Evolutionary conservation across 2,797 vertebrate genomes (phyloP).

Genomic region (Perodicticus potto): DNA sequence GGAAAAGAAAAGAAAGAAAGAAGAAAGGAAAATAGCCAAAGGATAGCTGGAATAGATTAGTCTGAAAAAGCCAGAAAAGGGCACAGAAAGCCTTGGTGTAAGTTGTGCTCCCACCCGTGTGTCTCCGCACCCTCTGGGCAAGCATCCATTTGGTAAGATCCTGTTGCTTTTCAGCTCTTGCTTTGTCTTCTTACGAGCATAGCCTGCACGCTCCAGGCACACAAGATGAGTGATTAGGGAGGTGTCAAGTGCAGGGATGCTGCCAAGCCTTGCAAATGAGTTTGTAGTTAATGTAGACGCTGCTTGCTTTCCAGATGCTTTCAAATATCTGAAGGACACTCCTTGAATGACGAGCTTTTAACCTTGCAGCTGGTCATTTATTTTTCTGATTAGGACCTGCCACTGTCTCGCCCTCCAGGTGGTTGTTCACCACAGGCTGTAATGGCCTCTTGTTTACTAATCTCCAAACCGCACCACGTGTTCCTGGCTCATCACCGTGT

Average conservation of each 20-base stretch:
- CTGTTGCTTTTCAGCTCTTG: neutral
- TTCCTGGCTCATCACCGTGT: neutral
- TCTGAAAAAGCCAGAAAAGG: neutral
- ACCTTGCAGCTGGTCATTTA: conserved; percentile 72
- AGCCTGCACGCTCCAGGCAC: neutral
- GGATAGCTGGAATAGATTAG: neutral
- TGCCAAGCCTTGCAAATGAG: conserved; percentile 66
- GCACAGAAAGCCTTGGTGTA: neutral
- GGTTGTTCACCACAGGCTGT: neutral
- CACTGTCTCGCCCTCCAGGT: conserved; percentile 60
- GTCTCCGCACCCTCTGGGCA: neutral
- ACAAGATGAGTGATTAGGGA: conserved; percentile 63
- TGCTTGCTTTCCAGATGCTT: conserved; percentile 70
- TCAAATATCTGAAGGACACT: conserved; percentile 68
- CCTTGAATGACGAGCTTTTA: conserved; percentile 68
- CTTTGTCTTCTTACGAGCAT: conserved; percentile 35
- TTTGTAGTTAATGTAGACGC: conserved; percentile 27
- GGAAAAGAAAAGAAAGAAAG: neutral
- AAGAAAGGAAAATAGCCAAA: neutral
- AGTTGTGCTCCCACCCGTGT: neutral
- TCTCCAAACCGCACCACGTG: neutral
- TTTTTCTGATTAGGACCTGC: conserved; percentile 68
- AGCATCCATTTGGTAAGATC: neutral
- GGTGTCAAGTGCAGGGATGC: conserved; percentile 37
- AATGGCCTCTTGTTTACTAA: conserved; percentile 57